phyloP scores from a whole-genome alignment of 2,113 vertebrate genomes.

The Speoplatyrhinus poulsoni region DNA sequence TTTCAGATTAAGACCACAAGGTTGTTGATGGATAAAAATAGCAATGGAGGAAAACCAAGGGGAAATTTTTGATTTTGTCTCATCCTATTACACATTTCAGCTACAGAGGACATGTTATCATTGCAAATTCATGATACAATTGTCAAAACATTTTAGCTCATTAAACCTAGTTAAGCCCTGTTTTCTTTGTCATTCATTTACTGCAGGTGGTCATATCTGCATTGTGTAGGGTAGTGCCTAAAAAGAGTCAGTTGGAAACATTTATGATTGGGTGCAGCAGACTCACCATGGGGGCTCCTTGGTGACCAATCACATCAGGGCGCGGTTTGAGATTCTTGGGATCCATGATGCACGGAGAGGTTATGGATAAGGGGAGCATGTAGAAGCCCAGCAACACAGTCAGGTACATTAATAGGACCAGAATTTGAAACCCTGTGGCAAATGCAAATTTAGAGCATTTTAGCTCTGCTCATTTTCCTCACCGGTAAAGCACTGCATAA shows the following conservation, averaged over 20 bases:
- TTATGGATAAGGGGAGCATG: constrained; percentile 87
- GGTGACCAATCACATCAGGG: constrained; percentile 88
- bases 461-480: neutral
- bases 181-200: neutral
- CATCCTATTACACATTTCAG: no score
- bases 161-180: no score
- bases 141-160: no score
- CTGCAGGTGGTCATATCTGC: neutral
- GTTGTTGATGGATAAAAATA: constrained; percentile 61
- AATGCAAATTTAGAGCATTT: neutral
- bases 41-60: constrained; percentile 4
- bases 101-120: no score
- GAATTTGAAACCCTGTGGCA: constrained; percentile 84
- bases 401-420: constrained; percentile 84
- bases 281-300: constrained; percentile 89
- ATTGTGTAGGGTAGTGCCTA: neutral
- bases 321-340: constrained; percentile 80
- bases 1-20: constrained; percentile 71
- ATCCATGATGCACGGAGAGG: constrained; percentile 96
- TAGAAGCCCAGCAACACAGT: constrained; percentile 86
- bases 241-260: neutral
- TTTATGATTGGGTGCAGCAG: neutral
- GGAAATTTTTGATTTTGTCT: neutral
- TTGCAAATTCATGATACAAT: no score
- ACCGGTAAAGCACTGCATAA: neutral